Conservation (phyloP, 1,140 invertebrate species). For the Lithobius niger region DNA sequence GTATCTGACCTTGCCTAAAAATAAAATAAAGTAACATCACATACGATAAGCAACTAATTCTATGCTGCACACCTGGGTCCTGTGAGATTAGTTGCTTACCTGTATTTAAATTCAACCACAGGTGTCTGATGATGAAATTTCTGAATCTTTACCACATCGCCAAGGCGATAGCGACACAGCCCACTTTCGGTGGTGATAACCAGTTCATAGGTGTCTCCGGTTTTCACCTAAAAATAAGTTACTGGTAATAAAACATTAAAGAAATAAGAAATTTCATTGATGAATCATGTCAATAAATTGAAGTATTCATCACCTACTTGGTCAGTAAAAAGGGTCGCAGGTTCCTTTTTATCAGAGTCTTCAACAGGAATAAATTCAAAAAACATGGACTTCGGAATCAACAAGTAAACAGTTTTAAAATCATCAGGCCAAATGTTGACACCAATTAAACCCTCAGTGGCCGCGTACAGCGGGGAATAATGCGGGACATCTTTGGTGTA, state of each 20-base stretch:
- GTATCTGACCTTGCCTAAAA: constrained; percentile 30
- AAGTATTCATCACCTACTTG: constrained; percentile 19
- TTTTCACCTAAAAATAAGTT: constrained; percentile 11
- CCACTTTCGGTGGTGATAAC: constrained; percentile 29
- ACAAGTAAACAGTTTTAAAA: constrained; percentile 24
- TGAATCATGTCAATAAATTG: background rate
- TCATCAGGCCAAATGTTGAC: constrained; percentile 20
- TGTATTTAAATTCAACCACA: constrained; percentile 29
- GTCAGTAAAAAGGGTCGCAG: constrained; percentile 25
- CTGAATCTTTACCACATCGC: constrained; percentile 29
- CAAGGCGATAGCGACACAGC: constrained; percentile 29
- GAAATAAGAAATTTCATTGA: background rate
- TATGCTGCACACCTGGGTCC: too few relatives aligned
- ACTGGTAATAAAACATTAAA: background rate
- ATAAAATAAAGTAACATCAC: background rate
- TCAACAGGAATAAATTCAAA: constrained; percentile 31
- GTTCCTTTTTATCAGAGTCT: constrained; percentile 23
- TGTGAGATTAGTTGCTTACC: too few relatives aligned
- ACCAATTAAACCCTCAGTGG: constrained; percentile 30
- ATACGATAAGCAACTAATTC: background rate
- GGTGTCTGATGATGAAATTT: constrained; percentile 28
- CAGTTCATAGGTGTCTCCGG: constrained; percentile 27
- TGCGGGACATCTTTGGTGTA: constrained; percentile 25
- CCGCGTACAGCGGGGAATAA: constrained; percentile 31
- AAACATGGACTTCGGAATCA: constrained; percentile 26